Conservation (phyloP, 2,888 invertebrate species). For the Lasioglossum malachurum region DNA sequence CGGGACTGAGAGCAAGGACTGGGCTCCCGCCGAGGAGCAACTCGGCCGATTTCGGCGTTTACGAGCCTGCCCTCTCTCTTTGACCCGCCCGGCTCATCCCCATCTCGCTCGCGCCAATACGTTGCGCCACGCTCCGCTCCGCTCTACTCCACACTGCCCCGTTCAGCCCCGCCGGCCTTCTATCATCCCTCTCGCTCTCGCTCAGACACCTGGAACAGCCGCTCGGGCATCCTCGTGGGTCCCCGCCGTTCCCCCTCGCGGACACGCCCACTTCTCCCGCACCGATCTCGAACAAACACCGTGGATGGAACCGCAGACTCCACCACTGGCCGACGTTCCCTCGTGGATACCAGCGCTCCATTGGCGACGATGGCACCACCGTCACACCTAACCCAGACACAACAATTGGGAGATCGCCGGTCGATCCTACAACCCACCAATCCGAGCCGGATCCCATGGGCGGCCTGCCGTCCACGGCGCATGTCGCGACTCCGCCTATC, state of each 20-base stretch:
- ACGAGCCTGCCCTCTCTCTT: slow-evolving; percentile 58
- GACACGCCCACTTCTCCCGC: slow-evolving; percentile 58
- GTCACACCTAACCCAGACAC: slow-evolving; percentile 20
- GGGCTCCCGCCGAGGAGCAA: slow-evolving; percentile 82
- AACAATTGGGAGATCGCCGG: slow-evolving; percentile 74
- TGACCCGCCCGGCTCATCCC: slow-evolving; percentile 1
- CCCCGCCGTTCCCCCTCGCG: slow-evolving; percentile 15
- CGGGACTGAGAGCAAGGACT: slow-evolving; percentile 83
- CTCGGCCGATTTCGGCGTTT: slow-evolving; percentile 75
- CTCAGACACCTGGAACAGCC: neutral
- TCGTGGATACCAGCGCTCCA: slow-evolving; percentile 78
- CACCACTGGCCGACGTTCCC: slow-evolving; percentile 62
- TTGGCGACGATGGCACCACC: slow-evolving; percentile 78
- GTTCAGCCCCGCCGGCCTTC: neutral
- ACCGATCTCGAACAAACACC: neutral
- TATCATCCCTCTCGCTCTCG: neutral
- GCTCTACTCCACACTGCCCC: neutral
- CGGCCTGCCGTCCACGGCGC: slow-evolving; percentile 70
- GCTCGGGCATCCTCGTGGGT: slow-evolving; percentile 45
- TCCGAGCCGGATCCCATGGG: slow-evolving; percentile 66
- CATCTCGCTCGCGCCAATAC: neutral
- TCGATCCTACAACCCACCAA: slow-evolving; percentile 80
- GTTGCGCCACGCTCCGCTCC: neutral
- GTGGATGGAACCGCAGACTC: slow-evolving; percentile 28
- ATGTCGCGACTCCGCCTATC: slow-evolving; percentile 67